Evolutionary conservation across 2,113 vertebrate species (phyloP).

Genomic region (Rhizomys pruinosus): DNA sequence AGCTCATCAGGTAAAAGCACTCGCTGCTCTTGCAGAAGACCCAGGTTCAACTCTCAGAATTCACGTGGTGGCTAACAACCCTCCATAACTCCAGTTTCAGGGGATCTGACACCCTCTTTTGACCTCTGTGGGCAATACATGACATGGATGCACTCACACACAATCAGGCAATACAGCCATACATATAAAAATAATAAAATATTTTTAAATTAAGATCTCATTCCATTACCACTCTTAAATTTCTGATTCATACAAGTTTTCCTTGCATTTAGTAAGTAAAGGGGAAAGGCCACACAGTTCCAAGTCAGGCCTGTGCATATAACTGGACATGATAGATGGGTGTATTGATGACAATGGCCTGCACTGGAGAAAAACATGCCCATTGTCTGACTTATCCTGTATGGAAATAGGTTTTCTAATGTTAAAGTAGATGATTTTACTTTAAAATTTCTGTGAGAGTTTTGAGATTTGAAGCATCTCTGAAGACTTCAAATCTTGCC

Average conservation of each 20-base stretch:
- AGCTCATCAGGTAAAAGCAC: too few species aligned
- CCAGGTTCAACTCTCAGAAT: too few species aligned
- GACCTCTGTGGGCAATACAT: too few species aligned
- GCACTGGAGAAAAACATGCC: not conserved
- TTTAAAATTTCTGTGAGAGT: not conserved
- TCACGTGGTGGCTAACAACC: too few species aligned
- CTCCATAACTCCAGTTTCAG: too few species aligned
- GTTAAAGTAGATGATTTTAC: not conserved
- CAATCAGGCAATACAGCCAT: too few species aligned
- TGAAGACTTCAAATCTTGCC: not conserved
- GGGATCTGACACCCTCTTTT: too few species aligned
- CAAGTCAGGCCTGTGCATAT: not conserved
- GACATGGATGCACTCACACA: too few species aligned
- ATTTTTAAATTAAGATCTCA: not conserved
- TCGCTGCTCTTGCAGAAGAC: too few species aligned
- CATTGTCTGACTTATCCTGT: constrained; percentile 17
- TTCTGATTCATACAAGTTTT: not conserved
- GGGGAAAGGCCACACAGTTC: not conserved
- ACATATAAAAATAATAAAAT: too few species aligned
- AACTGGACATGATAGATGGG: not conserved
- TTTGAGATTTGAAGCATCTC: not conserved
- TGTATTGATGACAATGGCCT: not conserved
- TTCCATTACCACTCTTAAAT: not conserved
- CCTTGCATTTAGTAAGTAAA: not conserved
- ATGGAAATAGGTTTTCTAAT: not conserved